Conservation (phyloP, 2,888 invertebrate species). For the Drosophila neutralis region DNA sequence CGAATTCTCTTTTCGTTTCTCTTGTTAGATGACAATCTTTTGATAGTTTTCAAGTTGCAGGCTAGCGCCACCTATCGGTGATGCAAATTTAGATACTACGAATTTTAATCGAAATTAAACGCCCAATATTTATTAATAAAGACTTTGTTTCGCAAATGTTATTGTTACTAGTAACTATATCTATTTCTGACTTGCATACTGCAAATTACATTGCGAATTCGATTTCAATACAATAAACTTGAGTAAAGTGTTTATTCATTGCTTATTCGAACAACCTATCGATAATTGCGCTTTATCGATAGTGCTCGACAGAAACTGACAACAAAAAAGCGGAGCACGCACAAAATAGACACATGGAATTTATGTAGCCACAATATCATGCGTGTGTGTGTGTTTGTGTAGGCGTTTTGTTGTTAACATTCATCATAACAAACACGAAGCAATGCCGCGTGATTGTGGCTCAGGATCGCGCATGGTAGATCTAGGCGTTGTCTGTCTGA, state of each 20-base stretch:
- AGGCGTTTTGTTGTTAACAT: conserved; percentile 40
- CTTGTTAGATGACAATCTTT: background rate
- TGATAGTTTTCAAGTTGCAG: background rate
- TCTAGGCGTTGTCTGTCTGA: conserved; percentile 82
- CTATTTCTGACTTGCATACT: background rate
- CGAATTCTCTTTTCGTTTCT: conserved; percentile 5
- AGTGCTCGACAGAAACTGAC: conserved; percentile 16
- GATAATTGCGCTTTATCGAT: conserved; percentile 39
- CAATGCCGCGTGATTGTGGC: conserved; percentile 53
- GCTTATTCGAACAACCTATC: conserved; percentile 4
- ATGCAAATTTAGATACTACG: background rate
- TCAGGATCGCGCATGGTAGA: conserved; percentile 65
- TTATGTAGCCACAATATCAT: conserved; percentile 19
- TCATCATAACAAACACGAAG: conserved; percentile 44
- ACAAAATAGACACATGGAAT: conserved; percentile 53
- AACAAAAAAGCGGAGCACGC: conserved; percentile 50
- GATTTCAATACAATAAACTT: background rate
- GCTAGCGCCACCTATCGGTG: conserved; percentile 1
- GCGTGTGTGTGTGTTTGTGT: conserved; percentile 24
- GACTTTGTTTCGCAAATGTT: background rate
- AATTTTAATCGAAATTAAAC: background rate
- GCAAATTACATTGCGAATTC: background rate
- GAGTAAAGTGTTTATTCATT: background rate
- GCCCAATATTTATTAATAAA: background rate
- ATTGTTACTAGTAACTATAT: background rate